These are phyloP conservation scores for Leucophenga varia DNA, from an alignment of 1,140 invertebrate genomes.

Conservation along the genomic window DNA sequence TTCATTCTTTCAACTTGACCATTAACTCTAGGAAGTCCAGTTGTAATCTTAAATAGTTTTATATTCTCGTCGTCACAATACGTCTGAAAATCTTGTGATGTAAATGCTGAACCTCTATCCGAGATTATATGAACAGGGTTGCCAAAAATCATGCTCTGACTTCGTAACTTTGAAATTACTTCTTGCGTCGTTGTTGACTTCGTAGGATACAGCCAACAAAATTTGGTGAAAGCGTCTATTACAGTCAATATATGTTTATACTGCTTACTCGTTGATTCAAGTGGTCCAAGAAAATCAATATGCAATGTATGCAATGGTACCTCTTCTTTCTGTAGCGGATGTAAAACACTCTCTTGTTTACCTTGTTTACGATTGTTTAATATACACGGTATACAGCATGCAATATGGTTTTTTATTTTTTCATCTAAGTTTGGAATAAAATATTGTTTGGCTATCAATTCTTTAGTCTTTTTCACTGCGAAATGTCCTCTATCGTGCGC, in stretches of 20 bases:
- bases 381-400: constrained; percentile 46
- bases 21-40: constrained; percentile 36
- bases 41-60: constrained; percentile 28
- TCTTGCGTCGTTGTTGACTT: constrained; percentile 24
- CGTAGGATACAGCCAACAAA: constrained; percentile 45
- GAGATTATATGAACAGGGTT: constrained; percentile 22
- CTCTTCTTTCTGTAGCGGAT: constrained; percentile 38
- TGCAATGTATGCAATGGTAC: constrained; percentile 27
- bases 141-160: constrained; percentile 39
- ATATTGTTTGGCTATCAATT: constrained; percentile 51
- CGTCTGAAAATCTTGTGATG: constrained; percentile 32
- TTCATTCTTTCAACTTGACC: constrained; percentile 34
- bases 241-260: constrained; percentile 47
- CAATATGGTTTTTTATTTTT: constrained; percentile 42
- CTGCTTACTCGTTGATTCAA: constrained; percentile 40
- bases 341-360: constrained; percentile 49
- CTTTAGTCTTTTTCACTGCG: constrained; percentile 42
- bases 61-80: constrained; percentile 39
- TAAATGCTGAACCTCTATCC: constrained; percentile 1
- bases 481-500: constrained; percentile 30
- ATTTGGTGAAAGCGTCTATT: constrained; percentile 47
- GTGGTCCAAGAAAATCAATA: constrained; percentile 36
- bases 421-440: constrained; percentile 42
- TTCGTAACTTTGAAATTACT: constrained; percentile 23
- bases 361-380: constrained; percentile 37